phyloP scores from a whole-genome alignment of 2,113 vertebrate genomes.

The Dipodomys spectabilis region DNA sequence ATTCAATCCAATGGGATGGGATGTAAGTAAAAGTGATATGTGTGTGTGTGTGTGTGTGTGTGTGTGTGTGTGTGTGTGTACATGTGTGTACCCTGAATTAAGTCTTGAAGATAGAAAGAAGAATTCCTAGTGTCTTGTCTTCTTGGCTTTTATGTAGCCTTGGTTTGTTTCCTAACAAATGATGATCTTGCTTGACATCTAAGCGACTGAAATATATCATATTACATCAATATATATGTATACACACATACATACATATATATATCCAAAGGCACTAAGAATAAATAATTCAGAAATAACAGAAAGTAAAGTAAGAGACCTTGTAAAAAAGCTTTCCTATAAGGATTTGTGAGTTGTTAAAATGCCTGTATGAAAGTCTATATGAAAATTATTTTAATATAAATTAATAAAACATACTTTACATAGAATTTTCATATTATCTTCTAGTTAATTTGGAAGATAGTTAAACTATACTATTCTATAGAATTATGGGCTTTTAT shows the following conservation, averaged over 20 bases:
- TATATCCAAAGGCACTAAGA: background rate
- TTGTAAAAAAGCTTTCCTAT: background rate
- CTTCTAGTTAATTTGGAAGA: constrained; percentile 7
- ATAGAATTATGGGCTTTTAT: background rate
- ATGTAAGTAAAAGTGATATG: background rate
- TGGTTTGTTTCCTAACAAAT: background rate
- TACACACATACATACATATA: too few relatives aligned
- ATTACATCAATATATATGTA: too few relatives aligned
- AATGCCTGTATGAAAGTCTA: background rate
- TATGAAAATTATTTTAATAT: constrained; percentile 27
- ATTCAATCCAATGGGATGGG: background rate
- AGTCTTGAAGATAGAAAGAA: background rate
- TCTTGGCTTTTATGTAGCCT: background rate
- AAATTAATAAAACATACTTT: background rate
- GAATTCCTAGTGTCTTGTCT: background rate
- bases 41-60: too few relatives aligned
- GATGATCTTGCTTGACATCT: background rate
- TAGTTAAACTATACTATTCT: background rate
- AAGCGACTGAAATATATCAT: too few relatives aligned
- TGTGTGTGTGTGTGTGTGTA: too few relatives aligned
- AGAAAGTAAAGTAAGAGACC: background rate
- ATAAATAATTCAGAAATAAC: background rate
- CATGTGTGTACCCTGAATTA: background rate
- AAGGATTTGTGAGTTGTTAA: background rate
- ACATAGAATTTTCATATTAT: background rate